Conservation (phyloP, 2,888 invertebrate genomes). For the Choristoneura rosaceana region DNA sequence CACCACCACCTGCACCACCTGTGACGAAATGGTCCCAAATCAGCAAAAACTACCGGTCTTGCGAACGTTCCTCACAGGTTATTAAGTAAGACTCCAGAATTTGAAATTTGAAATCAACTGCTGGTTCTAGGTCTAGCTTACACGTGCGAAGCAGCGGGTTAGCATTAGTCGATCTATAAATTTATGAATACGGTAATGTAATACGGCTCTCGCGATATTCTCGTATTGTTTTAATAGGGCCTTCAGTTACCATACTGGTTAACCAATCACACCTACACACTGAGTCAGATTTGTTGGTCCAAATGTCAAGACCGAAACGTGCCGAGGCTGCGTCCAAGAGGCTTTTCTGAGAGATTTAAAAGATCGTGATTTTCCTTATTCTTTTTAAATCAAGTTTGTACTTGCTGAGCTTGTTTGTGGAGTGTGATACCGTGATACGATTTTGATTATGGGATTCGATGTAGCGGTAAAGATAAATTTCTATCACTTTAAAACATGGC, state of each 20-base stretch:
- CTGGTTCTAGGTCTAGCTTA: too few relatives aligned
- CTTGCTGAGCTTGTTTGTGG: neutral
- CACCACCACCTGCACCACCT: too few relatives aligned
- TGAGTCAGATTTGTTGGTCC: slow-evolving; percentile 10
- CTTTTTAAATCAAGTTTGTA: neutral
- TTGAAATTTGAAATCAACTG: too few relatives aligned
- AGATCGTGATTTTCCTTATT: neutral
- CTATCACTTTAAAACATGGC: too few relatives aligned
- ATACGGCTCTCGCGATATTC: neutral
- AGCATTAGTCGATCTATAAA: too few relatives aligned
- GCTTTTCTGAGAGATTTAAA: neutral
- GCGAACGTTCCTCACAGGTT: too few relatives aligned
- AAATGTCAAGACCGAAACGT: slow-evolving; percentile 35
- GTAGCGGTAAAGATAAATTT: too few relatives aligned
- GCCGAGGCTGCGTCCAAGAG: neutral
- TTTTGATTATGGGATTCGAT: neutral
- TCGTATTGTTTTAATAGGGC: neutral
- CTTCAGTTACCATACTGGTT: neutral
- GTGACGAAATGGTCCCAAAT: too few relatives aligned
- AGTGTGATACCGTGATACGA: neutral
- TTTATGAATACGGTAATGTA: too few relatives aligned
- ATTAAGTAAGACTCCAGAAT: too few relatives aligned
- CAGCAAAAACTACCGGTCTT: too few relatives aligned
- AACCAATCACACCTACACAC: neutral
- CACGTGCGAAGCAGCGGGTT: too few relatives aligned